These are phyloP conservation scores for Thera britannica DNA, from an alignment of 2,888 invertebrate genomes.

Conservation along the genomic window DNA sequence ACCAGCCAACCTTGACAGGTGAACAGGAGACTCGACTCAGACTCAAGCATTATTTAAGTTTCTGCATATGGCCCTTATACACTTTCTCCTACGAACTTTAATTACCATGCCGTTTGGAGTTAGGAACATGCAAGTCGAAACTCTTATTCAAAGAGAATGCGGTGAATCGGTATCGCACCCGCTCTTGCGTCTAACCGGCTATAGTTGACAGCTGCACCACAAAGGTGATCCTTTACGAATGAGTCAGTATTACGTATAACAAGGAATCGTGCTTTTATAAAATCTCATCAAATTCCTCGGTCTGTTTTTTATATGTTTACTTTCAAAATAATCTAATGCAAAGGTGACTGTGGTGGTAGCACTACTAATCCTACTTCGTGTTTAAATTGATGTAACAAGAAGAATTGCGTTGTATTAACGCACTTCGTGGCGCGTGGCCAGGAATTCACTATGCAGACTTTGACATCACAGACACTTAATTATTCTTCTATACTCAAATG, in stretches of 20 bases:
- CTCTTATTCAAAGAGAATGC: too few species aligned
- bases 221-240: neutral
- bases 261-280: neutral
- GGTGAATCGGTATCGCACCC: too few species aligned
- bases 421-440: slow-evolving; percentile 27
- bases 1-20: too few species aligned
- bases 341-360: slow-evolving; percentile 25
- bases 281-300: slow-evolving; percentile 9
- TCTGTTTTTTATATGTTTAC: slow-evolving; percentile 2
- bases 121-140: too few species aligned
- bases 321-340: slow-evolving; percentile 15
- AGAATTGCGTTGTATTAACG: slow-evolving; percentile 34
- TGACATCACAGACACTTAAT: slow-evolving; percentile 28
- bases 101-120: too few species aligned
- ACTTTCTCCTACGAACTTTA: too few species aligned
- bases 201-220: too few species aligned
- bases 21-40: too few species aligned
- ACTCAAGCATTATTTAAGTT: too few species aligned
- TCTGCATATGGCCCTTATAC: too few species aligned
- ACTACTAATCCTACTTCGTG: slow-evolving; percentile 24
- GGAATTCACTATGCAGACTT: slow-evolving; percentile 31
- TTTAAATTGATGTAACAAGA: slow-evolving; percentile 32
- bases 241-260: neutral
- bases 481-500: slow-evolving; percentile 28
- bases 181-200: too few species aligned